Conservation (phyloP, 2,888 invertebrate genomes). For the Embidobia sp. region DNA sequence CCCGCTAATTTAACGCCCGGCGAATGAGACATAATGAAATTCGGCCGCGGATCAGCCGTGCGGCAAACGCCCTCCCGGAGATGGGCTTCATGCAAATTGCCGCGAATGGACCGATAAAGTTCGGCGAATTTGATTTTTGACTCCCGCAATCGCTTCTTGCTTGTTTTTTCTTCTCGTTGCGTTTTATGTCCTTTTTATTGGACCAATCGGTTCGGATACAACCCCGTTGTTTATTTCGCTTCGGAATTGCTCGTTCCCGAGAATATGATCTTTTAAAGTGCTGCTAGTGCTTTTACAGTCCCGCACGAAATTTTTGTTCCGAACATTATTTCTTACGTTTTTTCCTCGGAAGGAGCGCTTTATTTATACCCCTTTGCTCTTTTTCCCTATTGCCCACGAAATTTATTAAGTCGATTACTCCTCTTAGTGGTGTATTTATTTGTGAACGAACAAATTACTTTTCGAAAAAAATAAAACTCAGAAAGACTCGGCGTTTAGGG, state of each 20-base stretch:
- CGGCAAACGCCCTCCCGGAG: conserved; percentile 18
- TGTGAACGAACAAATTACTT: no score
- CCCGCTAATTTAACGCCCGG: conserved; percentile 24
- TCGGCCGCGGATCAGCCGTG: conserved; percentile 21
- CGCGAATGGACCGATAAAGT: conserved; percentile 35
- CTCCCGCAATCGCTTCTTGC: conserved; percentile 4
- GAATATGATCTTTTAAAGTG: conserved; percentile 46
- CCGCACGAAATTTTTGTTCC: conserved; percentile 10
- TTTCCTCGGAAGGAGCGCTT: background rate
- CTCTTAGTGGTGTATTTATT: no score
- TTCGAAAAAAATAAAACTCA: no score
- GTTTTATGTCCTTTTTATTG: conserved; percentile 51
- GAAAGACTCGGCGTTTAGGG: no score
- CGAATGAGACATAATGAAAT: conserved; percentile 40
- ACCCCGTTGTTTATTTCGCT: conserved; percentile 45
- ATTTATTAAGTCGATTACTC: background rate
- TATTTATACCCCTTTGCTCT: no score
- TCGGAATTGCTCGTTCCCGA: conserved; percentile 30
- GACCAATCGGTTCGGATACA: conserved; percentile 33
- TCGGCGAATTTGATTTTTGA: conserved; percentile 42
- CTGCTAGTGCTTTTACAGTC: conserved; percentile 19
- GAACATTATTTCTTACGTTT: conserved; percentile 17
- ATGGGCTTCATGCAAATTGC: conserved; percentile 32
- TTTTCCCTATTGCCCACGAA: background rate
- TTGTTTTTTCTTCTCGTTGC: conserved; percentile 14